phyloP scores from a whole-genome alignment of 2,797 vertebrate genomes.

The Mus caroli region DNA sequence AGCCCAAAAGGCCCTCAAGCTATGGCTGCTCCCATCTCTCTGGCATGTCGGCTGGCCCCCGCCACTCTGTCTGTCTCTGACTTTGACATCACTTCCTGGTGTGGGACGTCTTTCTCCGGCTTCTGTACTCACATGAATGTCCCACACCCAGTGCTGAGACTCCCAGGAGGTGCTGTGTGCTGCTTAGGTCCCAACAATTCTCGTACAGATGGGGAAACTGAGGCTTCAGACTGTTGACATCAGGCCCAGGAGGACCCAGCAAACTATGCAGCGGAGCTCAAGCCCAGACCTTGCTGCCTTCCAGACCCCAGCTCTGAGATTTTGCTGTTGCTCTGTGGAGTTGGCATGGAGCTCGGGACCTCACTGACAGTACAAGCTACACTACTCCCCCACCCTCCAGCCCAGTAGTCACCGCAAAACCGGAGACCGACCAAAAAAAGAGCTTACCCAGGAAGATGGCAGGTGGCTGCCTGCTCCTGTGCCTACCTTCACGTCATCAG shows the following conservation, averaged over 20 bases:
- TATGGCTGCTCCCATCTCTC: not conserved
- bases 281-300: not conserved
- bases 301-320: not conserved
- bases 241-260: not conserved
- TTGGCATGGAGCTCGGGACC: not conserved
- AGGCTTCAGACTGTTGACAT: not conserved
- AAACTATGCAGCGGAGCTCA: not conserved
- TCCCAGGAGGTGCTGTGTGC: not conserved
- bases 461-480: too few relatives aligned
- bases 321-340: not conserved
- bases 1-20: not conserved
- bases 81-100: not conserved
- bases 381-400: not conserved
- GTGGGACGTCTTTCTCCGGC: not conserved
- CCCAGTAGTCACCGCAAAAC: not conserved
- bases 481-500: not conserved
- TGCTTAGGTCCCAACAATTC: not conserved
- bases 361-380: not conserved
- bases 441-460: too few relatives aligned
- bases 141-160: not conserved
- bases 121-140: not conserved
- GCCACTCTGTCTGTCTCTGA: not conserved
- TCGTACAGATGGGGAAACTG: not conserved
- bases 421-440: not conserved
- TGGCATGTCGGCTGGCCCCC: rapidly evolving